These are phyloP conservation scores for Rhynchophorus ferrugineus DNA, from an alignment of 1,140 invertebrate genomes.

Conservation along the genomic window DNA sequence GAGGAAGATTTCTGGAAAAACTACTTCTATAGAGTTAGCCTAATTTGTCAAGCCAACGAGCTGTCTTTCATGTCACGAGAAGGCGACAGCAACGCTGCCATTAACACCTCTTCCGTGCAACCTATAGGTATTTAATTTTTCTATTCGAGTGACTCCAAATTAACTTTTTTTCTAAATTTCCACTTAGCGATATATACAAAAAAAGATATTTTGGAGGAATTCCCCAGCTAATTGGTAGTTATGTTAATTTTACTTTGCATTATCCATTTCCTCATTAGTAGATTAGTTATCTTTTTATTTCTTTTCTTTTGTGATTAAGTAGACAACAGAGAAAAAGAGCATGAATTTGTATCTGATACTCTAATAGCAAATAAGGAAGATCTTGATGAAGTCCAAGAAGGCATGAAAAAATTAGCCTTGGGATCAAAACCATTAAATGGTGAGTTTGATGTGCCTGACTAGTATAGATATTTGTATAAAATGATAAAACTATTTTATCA, in stretches of 20 bases:
- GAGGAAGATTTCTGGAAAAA: constrained; percentile 99
- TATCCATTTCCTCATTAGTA: constrained; percentile 5
- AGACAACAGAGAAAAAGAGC: constrained; percentile 32
- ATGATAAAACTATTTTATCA: too few species aligned
- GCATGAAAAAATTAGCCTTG: constrained; percentile 55
- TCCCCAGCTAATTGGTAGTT: not conserved
- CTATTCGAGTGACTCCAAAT: constrained; percentile 23
- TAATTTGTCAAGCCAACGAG: constrained; percentile 95
- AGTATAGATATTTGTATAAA: too few species aligned
- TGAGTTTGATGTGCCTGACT: too few species aligned
- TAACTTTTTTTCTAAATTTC: constrained; percentile 6
- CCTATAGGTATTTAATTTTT: constrained; percentile 40
- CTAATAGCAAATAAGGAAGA: constrained; percentile 54
- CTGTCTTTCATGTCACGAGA: constrained; percentile 59
- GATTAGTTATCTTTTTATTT: constrained; percentile 17
- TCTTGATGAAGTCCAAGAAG: constrained; percentile 58
- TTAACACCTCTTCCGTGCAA: constrained; percentile 40
- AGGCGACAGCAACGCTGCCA: constrained; percentile 35
- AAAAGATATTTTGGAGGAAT: not conserved
- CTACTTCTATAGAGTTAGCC: constrained; percentile 97
- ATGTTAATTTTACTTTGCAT: constrained; percentile 9
- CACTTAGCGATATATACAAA: not conserved
- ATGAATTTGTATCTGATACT: constrained; percentile 62
- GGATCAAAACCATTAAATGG: constrained; percentile 35
- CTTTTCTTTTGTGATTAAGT: constrained; percentile 29